These are phyloP conservation scores for Chionoecetes opilio DNA, from an alignment of 1,140 invertebrate genomes.

Conservation along the genomic window DNA sequence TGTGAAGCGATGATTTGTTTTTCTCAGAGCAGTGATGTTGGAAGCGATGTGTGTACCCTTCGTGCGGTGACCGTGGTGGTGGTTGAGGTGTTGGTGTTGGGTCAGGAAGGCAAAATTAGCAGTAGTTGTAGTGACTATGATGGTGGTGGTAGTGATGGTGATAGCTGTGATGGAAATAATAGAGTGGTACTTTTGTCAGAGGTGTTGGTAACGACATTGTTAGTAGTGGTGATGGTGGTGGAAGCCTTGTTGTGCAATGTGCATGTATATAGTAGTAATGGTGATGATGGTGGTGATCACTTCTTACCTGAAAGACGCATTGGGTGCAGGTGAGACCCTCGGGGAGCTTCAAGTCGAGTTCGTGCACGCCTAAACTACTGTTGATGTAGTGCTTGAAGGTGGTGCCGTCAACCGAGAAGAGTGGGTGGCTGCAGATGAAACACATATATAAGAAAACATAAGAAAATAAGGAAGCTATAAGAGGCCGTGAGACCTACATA, in stretches of 20 bases:
- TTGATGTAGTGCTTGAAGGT: slow-evolving; percentile 52
- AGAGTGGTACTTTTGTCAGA: no score
- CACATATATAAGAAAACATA: no score
- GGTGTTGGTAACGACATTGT: no score
- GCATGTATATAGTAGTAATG: background rate
- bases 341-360: slow-evolving; percentile 75
- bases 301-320: slow-evolving; percentile 81
- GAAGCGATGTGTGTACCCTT: background rate
- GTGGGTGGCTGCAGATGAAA: slow-evolving; percentile 58
- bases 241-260: background rate
- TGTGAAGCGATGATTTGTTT: background rate
- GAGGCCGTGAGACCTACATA: no score
- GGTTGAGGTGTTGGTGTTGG: no score
- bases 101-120: no score
- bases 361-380: background rate
- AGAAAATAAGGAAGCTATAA: no score
- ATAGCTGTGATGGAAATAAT: background rate
- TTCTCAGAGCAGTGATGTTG: background rate
- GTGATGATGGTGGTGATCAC: background rate
- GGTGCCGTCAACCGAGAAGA: slow-evolving; percentile 55
- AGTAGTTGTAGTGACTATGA: no score
- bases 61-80: background rate
- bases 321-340: slow-evolving; percentile 75
- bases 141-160: background rate
- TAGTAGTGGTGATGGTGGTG: background rate